Evolutionary conservation across 2,113 vertebrate species (phyloP), one percentile per base, ranked within the genome.

Genomic region (Scomber colias): DNA sequence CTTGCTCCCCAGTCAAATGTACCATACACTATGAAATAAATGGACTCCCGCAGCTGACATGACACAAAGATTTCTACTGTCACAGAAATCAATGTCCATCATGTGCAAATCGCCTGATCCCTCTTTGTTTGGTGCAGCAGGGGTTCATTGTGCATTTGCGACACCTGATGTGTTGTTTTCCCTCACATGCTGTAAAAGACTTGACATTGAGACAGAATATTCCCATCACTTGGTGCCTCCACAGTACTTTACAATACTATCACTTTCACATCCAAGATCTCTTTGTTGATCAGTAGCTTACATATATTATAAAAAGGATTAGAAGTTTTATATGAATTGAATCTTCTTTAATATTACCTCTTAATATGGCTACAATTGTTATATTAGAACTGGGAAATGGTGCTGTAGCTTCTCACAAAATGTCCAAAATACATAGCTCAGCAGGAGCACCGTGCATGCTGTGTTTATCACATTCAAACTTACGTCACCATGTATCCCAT

Each of bases 41-140:
- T 51, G 55, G 77, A 83, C 77, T 83, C 87, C 72, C 30, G 16
- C 67, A 31, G 84, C 56, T 77, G 67, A 86, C 79, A 78, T 30
- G 83, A 79, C 78, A 82, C 15, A 1, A 74, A 69, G 65, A 84
- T 81, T 82, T 75, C 21, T 49, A 13, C 59, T 49, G 64, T 77
- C 73, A 44, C 49, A 51, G 30, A 66, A 83, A 71, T 82, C 84
- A 17, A 6, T 17, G 12, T 79, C 60, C 72, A 66, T 77, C 77
- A 75, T n/a, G 68, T 49, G 1, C 71, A 65, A 53, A 76, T 62
- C 57, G 62, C 88, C 77, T 73, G 51, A 24, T 77, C 69, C 24
- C 60, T 61, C 46, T 76, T 69, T 82, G 82, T 83, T 78, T 24
- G n/a, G 11, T 57, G 9, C 81, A 71, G 81, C 49, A 12, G 81